Percentiles rank a stretch among this genome's conserved stretches.
phyloP scores from a whole-genome alignment of 2,797 vertebrate species.

The Eptatretus atami region DNA sequence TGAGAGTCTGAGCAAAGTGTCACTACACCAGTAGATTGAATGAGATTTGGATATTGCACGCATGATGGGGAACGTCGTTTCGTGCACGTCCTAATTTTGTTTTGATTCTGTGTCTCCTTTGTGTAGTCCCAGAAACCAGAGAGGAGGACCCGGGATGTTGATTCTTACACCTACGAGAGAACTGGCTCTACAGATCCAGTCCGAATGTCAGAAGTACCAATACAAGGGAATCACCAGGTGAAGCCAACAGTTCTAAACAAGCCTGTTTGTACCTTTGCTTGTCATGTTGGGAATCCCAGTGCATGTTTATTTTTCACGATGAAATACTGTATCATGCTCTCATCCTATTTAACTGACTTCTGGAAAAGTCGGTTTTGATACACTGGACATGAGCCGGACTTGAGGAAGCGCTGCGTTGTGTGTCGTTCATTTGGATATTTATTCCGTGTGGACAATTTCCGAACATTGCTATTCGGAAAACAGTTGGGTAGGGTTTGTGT shows the following conservation, averaged over 20 bases:
- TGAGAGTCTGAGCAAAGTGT: too few relatives aligned
- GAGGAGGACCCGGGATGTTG: conserved; percentile 57
- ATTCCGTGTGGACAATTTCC: background rate
- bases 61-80: too few relatives aligned
- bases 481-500: too few relatives aligned
- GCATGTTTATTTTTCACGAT: background rate
- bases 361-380: background rate
- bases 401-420: too few relatives aligned
- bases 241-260: background rate
- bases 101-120: background rate
- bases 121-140: conserved; percentile 24
- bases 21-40: too few relatives aligned
- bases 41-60: too few relatives aligned
- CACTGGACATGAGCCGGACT: too few relatives aligned
- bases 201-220: conserved; percentile 52
- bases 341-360: conserved; percentile 1
- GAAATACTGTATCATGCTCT: background rate
- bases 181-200: conserved; percentile 57
- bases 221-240: conserved; percentile 68
- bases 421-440: background rate
- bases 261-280: background rate
- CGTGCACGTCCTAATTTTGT: too few relatives aligned
- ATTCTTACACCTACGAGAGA: conserved; percentile 75
- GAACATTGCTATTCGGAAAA: too few relatives aligned
- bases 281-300: background rate